These are phyloP conservation scores for Synergus laeviventris DNA, from an alignment of 2,888 invertebrate species.

Conservation along the genomic window DNA sequence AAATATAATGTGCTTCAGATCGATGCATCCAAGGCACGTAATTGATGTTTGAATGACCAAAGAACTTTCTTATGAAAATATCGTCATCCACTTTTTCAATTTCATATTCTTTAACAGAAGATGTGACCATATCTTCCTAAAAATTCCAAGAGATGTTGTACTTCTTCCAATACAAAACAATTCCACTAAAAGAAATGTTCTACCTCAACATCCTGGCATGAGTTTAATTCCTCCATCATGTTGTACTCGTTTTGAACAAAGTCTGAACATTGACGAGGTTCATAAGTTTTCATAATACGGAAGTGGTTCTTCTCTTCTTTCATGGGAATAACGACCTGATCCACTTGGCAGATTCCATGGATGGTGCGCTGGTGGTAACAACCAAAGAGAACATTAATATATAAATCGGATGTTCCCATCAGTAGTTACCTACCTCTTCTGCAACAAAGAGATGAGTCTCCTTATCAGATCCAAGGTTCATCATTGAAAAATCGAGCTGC, in stretches of 20 bases:
- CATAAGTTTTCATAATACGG: conserved; percentile 68
- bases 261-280: conserved; percentile 63
- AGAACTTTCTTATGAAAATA: conserved; percentile 61
- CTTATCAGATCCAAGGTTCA: conserved; percentile 46
- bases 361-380: conserved; percentile 76
- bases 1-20: conserved; percentile 71
- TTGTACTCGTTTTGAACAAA: conserved; percentile 62
- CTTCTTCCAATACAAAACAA: not conserved
- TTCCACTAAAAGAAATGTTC: conserved; percentile 35
- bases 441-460: conserved; percentile 64
- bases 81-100: conserved; percentile 55
- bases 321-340: conserved; percentile 66
- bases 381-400: conserved; percentile 75
- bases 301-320: conserved; percentile 53
- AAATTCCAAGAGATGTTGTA: conserved; percentile 31
- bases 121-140: conserved; percentile 59
- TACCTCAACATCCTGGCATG: conserved; percentile 50
- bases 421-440: conserved; percentile 75
- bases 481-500: conserved; percentile 68
- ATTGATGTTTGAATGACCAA: conserved; percentile 62
- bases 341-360: conserved; percentile 70
- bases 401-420: conserved; percentile 69
- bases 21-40: conserved; percentile 68
- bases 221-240: conserved; percentile 59
- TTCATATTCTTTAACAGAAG: conserved; percentile 58